Conservation (phyloP, 1,140 invertebrate genomes). For the Heliconius melpomene region DNA sequence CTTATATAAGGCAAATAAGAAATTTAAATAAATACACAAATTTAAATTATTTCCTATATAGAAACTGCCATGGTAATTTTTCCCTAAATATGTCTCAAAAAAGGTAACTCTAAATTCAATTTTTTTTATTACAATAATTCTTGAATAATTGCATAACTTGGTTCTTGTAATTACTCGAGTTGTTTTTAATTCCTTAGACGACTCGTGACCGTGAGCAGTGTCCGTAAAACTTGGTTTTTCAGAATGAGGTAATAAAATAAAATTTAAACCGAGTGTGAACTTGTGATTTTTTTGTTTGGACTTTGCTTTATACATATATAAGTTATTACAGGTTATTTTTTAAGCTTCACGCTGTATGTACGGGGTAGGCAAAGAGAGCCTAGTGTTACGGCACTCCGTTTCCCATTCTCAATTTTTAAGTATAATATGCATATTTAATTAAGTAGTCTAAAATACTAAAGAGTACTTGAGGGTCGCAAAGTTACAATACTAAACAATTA, state of each 20-base stretch:
- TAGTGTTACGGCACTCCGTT: no score
- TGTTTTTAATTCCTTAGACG: not conserved
- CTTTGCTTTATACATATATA: not conserved
- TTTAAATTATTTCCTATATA: no score
- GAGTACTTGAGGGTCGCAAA: not conserved
- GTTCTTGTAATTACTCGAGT: not conserved
- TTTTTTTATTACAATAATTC: not conserved
- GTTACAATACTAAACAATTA: not conserved
- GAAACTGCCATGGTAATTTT: no score
- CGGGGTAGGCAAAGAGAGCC: no score
- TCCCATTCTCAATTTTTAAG: not conserved
- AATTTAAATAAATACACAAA: no score
- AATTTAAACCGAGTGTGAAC: not conserved
- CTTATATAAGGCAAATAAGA: no score
- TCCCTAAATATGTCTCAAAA: not conserved
- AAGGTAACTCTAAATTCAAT: no score
- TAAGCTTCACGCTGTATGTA: no score
- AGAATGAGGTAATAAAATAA: slow-evolving; percentile 4
- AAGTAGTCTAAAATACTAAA: no score
- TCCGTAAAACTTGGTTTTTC: slow-evolving; percentile 18
- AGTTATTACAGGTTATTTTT: not conserved
- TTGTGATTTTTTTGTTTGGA: not conserved
- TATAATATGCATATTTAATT: not conserved
- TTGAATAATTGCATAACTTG: not conserved
- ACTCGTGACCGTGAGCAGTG: slow-evolving; percentile 19